phyloP scores from a whole-genome alignment of 2,888 invertebrate species.

The Sphaerophoria taeniata region DNA sequence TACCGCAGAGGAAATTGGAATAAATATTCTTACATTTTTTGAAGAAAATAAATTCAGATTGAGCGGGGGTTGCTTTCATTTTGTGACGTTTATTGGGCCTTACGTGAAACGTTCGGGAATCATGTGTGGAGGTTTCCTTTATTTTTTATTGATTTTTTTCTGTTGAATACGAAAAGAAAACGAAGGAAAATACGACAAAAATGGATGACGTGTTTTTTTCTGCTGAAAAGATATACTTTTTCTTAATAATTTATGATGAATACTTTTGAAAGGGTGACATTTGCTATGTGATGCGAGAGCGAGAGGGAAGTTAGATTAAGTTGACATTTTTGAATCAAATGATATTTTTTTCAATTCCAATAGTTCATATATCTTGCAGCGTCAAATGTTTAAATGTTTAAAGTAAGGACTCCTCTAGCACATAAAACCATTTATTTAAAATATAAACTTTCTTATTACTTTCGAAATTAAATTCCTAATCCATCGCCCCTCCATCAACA shows the following conservation, averaged over 20 bases:
- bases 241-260: conserved; percentile 20
- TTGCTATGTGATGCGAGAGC: not conserved
- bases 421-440: not conserved
- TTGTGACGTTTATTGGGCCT: conserved; percentile 27
- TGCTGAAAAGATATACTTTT: not conserved
- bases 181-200: conserved; percentile 19
- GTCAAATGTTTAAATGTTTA: too few relatives aligned
- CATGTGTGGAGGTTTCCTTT: not conserved
- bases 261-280: conserved; percentile 7
- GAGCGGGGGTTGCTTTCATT: conserved; percentile 18
- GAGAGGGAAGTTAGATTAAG: not conserved
- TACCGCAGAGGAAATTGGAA: conserved; percentile 66
- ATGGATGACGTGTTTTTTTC: not conserved
- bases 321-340: too few relatives aligned
- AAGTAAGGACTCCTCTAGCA: too few relatives aligned
- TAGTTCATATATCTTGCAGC: too few relatives aligned
- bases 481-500: not conserved
- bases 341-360: too few relatives aligned
- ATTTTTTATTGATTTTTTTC: conserved; percentile 15
- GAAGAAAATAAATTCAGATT: not conserved
- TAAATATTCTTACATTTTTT: conserved; percentile 34
- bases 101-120: not conserved
- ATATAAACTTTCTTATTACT: not conserved
- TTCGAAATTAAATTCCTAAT: conserved; percentile 17
- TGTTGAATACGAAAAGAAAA: not conserved